Conservation (phyloP, 2,113 vertebrate genomes). For the Rhegmatorhina hoffmannsi region DNA sequence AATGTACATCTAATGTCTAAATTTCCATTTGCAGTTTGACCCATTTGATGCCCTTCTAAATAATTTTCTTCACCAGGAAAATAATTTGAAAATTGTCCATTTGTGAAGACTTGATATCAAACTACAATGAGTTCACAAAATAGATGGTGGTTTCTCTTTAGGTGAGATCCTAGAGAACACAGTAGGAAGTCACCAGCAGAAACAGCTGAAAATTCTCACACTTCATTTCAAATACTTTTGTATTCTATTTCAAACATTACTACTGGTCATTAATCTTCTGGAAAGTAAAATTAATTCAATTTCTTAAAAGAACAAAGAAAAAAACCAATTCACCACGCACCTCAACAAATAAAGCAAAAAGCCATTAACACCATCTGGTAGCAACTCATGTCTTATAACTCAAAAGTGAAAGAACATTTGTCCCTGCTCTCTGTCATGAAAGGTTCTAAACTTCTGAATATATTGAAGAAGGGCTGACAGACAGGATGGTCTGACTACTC, state of each 20-base stretch:
- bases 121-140: background rate
- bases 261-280: background rate
- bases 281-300: background rate
- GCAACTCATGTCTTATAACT: background rate
- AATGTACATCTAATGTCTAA: background rate
- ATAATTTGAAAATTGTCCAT: background rate
- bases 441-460: background rate
- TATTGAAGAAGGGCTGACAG: background rate
- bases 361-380: background rate
- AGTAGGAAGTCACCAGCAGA: background rate
- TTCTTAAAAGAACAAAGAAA: background rate
- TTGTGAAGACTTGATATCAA: background rate
- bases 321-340: background rate
- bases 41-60: background rate
- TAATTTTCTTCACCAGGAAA: background rate
- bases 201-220: background rate
- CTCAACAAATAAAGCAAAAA: background rate
- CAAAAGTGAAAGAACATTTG: background rate
- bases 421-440: background rate
- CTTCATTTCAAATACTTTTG: background rate
- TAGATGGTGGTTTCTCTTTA: background rate
- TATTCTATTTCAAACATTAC: background rate
- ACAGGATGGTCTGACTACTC: background rate
- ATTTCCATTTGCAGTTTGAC: background rate
- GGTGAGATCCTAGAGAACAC: background rate